phyloP scores from a whole-genome alignment of 2,888 invertebrate genomes.

The Alloplasta piceator region DNA sequence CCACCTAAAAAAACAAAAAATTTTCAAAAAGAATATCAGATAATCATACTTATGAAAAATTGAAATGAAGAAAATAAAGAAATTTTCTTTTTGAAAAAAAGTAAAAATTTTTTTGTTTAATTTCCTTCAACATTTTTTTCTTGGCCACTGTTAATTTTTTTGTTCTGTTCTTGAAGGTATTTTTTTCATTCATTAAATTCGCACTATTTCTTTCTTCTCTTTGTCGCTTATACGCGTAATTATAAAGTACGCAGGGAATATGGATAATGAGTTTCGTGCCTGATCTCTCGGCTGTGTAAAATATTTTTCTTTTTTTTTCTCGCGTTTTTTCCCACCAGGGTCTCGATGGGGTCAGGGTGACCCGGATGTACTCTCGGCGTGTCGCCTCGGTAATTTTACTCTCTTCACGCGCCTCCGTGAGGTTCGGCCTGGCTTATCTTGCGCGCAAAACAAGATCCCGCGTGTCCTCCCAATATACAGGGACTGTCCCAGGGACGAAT shows the following conservation, averaged over 20 bases:
- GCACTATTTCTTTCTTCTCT: background rate
- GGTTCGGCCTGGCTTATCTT: background rate
- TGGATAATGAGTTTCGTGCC: slow-evolving; percentile 25
- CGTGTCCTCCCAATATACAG: too few species aligned
- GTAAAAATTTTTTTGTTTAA: background rate
- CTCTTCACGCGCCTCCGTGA: background rate
- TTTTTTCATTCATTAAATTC: background rate
- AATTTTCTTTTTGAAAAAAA: background rate
- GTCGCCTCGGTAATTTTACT: slow-evolving; percentile 39
- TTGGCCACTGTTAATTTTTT: too few species aligned
- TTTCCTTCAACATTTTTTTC: too few species aligned
- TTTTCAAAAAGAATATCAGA: too few species aligned
- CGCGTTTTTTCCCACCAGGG: background rate
- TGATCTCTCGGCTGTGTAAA: background rate
- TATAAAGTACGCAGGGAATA: slow-evolving; percentile 9
- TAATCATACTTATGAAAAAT: too few species aligned
- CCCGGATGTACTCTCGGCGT: slow-evolving; percentile 32
- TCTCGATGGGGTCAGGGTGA: slow-evolving; percentile 36
- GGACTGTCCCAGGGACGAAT: too few species aligned
- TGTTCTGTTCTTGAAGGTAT: background rate
- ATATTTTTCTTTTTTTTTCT: background rate
- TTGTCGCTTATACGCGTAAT: background rate
- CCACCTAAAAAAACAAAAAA: too few species aligned
- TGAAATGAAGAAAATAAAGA: too few species aligned
- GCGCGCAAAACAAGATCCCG: too few species aligned